Evolutionary conservation across 1,140 invertebrate genomes (phyloP).

Genomic region (Drosophila ironensis): DNA sequence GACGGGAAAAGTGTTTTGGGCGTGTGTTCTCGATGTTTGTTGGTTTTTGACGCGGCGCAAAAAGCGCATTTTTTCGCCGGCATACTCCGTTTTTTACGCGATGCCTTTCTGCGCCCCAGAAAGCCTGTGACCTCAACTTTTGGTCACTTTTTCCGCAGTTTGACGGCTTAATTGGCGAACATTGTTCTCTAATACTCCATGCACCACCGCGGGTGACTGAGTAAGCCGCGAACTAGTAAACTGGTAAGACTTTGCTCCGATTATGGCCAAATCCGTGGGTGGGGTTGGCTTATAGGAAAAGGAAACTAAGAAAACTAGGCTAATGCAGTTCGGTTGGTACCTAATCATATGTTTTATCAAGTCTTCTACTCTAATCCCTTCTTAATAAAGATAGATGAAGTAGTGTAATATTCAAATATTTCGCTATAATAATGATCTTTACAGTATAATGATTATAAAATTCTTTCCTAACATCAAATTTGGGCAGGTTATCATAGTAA

Average conservation of each 20-base stretch:
- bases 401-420: too few species aligned
- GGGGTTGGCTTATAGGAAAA: background rate
- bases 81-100: slow-evolving; percentile 16
- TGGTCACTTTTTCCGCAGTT: slow-evolving; percentile 54
- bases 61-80: slow-evolving; percentile 52
- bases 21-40: slow-evolving; percentile 69
- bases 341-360: too few species aligned
- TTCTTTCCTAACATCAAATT: too few species aligned
- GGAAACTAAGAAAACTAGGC: too few species aligned
- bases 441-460: too few species aligned
- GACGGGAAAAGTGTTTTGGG: slow-evolving; percentile 75
- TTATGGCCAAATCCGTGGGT: too few species aligned
- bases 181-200: slow-evolving; percentile 38
- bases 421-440: too few species aligned
- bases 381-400: too few species aligned
- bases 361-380: too few species aligned
- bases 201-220: slow-evolving; percentile 4
- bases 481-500: too few species aligned
- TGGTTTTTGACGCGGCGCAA: slow-evolving; percentile 65
- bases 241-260: background rate
- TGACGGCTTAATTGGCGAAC: slow-evolving; percentile 67
- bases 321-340: too few species aligned
- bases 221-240: slow-evolving; percentile 10
- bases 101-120: background rate
- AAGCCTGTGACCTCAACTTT: slow-evolving; percentile 7